Evolutionary conservation across 2,113 vertebrate species (phyloP).

Genomic region (Erythrolamprus reginae): DNA sequence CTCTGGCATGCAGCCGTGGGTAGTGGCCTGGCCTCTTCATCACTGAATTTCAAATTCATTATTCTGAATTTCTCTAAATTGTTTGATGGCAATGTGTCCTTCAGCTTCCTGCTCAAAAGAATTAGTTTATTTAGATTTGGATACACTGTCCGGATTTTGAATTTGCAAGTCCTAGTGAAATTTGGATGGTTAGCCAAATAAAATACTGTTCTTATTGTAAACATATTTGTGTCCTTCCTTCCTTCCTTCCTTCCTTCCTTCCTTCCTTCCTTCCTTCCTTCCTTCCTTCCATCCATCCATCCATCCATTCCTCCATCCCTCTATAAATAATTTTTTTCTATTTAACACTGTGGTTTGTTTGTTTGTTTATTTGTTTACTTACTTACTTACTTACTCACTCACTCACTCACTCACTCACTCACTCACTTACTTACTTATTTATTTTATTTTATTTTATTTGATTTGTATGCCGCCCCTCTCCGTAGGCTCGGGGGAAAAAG

Average conservation of each 20-base stretch:
- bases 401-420: too few species aligned
- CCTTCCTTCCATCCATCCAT: background rate
- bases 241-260: background rate
- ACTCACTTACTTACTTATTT: too few species aligned
- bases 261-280: background rate
- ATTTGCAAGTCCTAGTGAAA: background rate
- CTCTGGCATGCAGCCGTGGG: background rate
- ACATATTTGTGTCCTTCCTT: background rate
- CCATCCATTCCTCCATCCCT: too few species aligned
- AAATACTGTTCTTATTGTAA: background rate
- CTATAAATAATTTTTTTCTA: too few species aligned
- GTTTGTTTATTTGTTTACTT: too few species aligned
- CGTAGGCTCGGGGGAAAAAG: too few species aligned
- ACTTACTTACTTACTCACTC: too few species aligned
- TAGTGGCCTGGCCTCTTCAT: background rate
- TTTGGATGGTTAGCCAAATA: background rate
- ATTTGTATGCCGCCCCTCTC: too few species aligned
- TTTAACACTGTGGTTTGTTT: too few species aligned
- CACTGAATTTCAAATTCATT: background rate
- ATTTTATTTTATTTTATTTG: too few species aligned
- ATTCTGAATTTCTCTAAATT: background rate
- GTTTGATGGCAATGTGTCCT: background rate
- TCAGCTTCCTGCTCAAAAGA: background rate
- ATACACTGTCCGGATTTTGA: background rate
- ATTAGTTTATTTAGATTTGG: background rate